phyloP scores from a whole-genome alignment of 2,113 vertebrate species.

The Hemiprocne comata region DNA sequence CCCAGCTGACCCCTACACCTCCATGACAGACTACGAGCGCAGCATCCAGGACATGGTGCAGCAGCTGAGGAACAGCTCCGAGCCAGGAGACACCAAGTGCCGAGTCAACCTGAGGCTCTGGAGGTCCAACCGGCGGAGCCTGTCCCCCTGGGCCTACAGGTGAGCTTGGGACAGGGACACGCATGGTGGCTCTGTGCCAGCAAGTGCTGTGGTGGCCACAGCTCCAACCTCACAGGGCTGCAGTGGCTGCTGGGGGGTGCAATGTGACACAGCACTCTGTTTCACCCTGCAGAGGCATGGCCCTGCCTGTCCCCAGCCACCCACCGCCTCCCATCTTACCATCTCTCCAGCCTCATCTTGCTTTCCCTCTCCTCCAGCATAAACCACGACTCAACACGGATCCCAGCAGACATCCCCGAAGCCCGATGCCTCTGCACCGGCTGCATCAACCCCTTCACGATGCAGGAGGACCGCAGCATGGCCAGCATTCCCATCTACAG shows the following conservation, averaged over 20 bases:
- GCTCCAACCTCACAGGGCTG: neutral
- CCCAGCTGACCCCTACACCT: neutral
- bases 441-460: conserved; percentile 87
- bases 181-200: neutral
- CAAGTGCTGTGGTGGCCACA: fast-evolving
- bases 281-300: fast-evolving
- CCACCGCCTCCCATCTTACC: no score
- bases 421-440: conserved; percentile 81
- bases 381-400: conserved; percentile 81
- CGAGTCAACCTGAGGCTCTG: conserved; percentile 85
- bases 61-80: conserved; percentile 81
- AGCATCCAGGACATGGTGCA: conserved; percentile 84
- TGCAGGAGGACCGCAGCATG: conserved; percentile 88
- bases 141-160: conserved; percentile 89
- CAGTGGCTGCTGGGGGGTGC: neutral
- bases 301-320: neutral
- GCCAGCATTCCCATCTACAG: conserved; percentile 87
- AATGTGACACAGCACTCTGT: fast-evolving
- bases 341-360: fast-evolving
- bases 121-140: conserved; percentile 84
- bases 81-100: conserved; percentile 76
- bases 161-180: conserved; percentile 27
- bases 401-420: conserved; percentile 82
- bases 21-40: conserved; percentile 81
- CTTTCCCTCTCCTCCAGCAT: conserved; percentile 70